Conservation (phyloP, 2,888 invertebrate species). For the Tipula vernalis region DNA sequence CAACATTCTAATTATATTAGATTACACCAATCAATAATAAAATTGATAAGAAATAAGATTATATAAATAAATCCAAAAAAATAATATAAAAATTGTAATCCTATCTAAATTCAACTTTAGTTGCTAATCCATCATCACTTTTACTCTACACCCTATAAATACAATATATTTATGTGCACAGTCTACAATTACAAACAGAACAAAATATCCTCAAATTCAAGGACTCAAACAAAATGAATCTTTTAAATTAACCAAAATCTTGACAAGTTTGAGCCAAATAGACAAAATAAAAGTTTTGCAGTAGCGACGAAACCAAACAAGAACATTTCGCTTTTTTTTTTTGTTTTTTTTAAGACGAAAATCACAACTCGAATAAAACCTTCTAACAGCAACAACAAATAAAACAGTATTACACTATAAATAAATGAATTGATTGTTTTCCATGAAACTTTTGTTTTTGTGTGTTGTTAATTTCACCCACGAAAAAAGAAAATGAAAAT, state of each 20-base stretch:
- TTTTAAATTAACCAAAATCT: not conserved
- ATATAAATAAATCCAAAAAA: not conserved
- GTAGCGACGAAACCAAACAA: not conserved
- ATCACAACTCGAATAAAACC: not conserved
- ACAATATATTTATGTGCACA: not conserved
- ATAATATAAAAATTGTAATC: not conserved
- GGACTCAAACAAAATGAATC: not conserved
- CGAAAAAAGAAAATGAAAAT: not conserved
- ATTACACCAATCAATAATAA: not conserved
- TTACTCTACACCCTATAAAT: not conserved
- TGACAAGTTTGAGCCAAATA: not conserved
- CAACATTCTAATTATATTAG: not conserved
- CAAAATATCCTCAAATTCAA: not conserved
- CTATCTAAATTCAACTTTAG: not conserved
- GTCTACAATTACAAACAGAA: not conserved
- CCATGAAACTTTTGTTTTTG: not conserved
- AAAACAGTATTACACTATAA: not conserved
- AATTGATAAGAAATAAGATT: not conserved
- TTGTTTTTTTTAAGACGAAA: not conserved
- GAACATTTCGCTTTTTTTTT: not conserved
- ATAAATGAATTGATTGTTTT: not conserved
- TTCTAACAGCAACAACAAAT: not conserved
- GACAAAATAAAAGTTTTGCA: not conserved
- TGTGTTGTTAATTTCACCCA: not conserved
- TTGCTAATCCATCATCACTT: not conserved